A percentile compares a stretch with the other conserved stretches of the same genome.
phyloP scores from a whole-genome alignment of 2,113 vertebrate species.

The Leucopsar rothschildi region DNA sequence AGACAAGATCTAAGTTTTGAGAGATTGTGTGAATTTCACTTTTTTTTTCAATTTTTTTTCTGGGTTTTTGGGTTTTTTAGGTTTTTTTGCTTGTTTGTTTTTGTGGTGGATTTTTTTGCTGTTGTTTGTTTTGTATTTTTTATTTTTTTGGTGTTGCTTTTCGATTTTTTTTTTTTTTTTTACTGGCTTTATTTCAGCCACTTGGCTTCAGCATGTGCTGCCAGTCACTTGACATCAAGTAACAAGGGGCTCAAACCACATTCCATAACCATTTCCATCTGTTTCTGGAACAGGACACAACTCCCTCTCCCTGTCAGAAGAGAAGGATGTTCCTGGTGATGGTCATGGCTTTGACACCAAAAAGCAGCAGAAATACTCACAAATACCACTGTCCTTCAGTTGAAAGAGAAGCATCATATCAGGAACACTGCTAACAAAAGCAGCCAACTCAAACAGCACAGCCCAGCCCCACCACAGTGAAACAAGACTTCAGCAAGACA shows the following conservation, averaged over 20 bases:
- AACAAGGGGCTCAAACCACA: fast-evolving
- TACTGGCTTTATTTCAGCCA: not conserved
- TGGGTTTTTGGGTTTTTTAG: too few species aligned
- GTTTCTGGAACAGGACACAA: not conserved
- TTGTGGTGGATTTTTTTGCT: too few species aligned
- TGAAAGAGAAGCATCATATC: not conserved
- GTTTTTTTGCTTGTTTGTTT: too few species aligned
- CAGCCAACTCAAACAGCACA: not conserved
- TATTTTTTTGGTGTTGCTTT: not conserved
- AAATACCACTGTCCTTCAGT: fast-evolving
- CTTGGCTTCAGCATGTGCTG: not conserved
- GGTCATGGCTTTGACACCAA: fast-evolving
- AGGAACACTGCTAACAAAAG: not conserved
- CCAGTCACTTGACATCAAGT: not conserved
- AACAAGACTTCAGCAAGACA: not conserved
- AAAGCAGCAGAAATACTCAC: not conserved
- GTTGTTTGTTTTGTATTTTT: not conserved
- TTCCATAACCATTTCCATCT: not conserved
- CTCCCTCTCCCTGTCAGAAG: not conserved
- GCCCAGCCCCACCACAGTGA: too few species aligned
- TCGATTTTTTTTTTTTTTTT: too few species aligned
- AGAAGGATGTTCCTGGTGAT: not conserved
- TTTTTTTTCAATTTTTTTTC: not conserved
- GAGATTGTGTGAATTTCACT: not conserved
- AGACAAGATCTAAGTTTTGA: not conserved